Base-by-base conservation (phyloP, 2,113 vertebrate genomes). In the Australoheros scitulus region DNA sequence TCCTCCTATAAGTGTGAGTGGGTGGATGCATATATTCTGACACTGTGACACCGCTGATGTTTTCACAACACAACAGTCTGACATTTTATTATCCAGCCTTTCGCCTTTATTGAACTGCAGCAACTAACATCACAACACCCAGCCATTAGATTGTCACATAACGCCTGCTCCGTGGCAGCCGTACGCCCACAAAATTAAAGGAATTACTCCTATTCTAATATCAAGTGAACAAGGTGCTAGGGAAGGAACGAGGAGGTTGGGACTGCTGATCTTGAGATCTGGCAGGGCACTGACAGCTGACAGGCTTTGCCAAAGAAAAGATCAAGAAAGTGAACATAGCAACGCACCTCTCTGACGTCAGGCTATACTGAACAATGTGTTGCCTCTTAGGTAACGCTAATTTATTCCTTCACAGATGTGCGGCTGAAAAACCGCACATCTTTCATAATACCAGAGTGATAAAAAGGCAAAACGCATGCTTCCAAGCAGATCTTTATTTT, bases 41-140 rank as follows among this genome's bases (percentile, higher is more conserved):
- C 76, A 81, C 76, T 22, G 29, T 87, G 91, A 89, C 84, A 89
- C 74, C 55, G 22, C 14, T 84, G 88, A 90, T 82, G 78, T 59
- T 87, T 87, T 70, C 70, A 58, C 63, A 79, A 26, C 63, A 80
- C 78, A 70, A 36, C 79, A 60, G 61, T 38, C 26, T 81, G 87
- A 82, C 83, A 85, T 59, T 77, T 87, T n/a, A 87, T 86, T 78
- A 88, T 36, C 7, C 81, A 74, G 41, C 34, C 57, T 52, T 77
- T 84, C 63, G 24, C 77, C 56, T 87, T 81, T 77, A 87, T 80
- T 85, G 63, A 88, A 86, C 76, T 74, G 64, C 59, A 50, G 29
- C 59, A 76, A 80, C 43, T 38, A 59, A 6, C 80, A 72, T 60
- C 38, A 34, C 65, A 83, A 84, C 36, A 50, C 18, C 7, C 24